Base-by-base conservation (phyloP, 2,888 invertebrate genomes). In the Eupithecia subumbrata region DNA sequence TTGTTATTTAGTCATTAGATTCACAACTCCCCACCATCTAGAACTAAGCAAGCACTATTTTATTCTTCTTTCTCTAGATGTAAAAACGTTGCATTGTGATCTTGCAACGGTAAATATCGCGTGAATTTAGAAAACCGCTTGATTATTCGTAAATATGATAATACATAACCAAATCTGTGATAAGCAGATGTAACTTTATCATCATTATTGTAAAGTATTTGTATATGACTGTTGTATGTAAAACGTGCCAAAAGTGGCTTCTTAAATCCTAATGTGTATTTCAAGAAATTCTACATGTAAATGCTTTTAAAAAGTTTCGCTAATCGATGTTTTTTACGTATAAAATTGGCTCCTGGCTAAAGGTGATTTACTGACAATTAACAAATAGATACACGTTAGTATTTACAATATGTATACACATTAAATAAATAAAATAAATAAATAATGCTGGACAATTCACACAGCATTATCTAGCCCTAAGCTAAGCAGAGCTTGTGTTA, bases 161-260 rank as follows among this genome's bases (percentile, higher is more conserved):
- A 68, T 72, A 71, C 67, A 60, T 68, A 64, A 71, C 72, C 30
- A n/a, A 14, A 63, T 76, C 69, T 77, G 77, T 78, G 75, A 76
- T 75, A 73, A 37, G 56, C 71, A 74, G 74, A 74, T 75, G 37
- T 66, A 56, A 60, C 60, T 71, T 72, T 63, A 75, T 74, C 25
- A 69, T 77, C 68, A 68, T 70, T 25, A 69, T 72, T 40, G 16
- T 74, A 67, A 72, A 16, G 63, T 64, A 78, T 69, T 72, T 74
- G 71, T 79, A 70, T 48, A n/a, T 48, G 76, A 80, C 76, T 78
- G 75, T 80, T 78, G 73, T 72, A 43, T 73, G 78, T 83, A 86
- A 85, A 82, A 82, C 85, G 91, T 92, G 92, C 92, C 92, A 92
- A 92, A 87, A 86, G 84, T 90, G 90, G 91, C 91, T 89, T 88